Percentiles rank a stretch among this genome's conserved stretches.
Conservation (phyloP, 1,140 invertebrate species). For the Orchestia grillus region DNA sequence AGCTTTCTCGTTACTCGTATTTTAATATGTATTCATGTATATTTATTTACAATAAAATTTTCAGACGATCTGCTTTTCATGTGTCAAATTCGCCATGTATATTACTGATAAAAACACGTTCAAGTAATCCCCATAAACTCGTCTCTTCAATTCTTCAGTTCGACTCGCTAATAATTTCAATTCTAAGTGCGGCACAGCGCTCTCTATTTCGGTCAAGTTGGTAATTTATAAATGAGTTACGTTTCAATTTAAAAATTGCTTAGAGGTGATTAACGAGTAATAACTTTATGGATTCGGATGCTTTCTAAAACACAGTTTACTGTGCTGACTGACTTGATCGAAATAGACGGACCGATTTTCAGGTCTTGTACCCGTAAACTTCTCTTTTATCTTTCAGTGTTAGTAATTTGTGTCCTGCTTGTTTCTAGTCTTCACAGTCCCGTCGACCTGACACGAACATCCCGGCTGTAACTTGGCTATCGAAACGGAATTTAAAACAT, state of each 20-base stretch:
- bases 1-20: conserved; percentile 13
- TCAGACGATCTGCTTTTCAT: not conserved
- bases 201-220: not conserved
- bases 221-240: not conserved
- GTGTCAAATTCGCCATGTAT: not conserved
- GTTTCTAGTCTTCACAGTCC: conserved; percentile 51
- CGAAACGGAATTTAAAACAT: not conserved
- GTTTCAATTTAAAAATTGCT: not conserved
- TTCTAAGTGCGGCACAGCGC: not conserved
- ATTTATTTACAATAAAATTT: not conserved
- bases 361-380: conserved; percentile 34
- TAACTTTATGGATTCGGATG: not conserved
- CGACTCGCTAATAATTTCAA: not conserved
- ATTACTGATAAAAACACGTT: not conserved
- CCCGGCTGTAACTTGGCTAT: not conserved
- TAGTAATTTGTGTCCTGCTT: conserved; percentile 61
- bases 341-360: not conserved
- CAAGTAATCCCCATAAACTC: not conserved
- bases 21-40: not conserved
- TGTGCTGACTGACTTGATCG: not conserved
- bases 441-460: not conserved
- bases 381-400: conserved; percentile 44
- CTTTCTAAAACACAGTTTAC: not conserved
- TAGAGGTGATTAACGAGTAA: not conserved
- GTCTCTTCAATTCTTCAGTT: conserved; percentile 22